phyloP scores from a whole-genome alignment of 2,113 vertebrate genomes.

The Aspidoscelis tigris region DNA sequence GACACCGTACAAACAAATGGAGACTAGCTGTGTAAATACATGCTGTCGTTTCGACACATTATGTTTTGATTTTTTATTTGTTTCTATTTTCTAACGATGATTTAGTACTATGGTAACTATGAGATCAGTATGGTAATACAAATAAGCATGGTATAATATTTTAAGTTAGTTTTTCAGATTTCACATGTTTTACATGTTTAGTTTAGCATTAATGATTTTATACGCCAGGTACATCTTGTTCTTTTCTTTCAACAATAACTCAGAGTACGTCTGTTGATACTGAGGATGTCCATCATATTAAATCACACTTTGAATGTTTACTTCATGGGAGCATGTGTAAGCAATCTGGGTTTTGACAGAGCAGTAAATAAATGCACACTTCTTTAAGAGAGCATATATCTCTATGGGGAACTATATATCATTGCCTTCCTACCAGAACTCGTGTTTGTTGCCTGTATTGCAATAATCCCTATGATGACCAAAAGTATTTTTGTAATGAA shows the following conservation, averaged over 20 bases:
- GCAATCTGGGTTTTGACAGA: constrained; percentile 27
- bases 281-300: constrained; percentile 23
- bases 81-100: constrained; percentile 3
- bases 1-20: constrained; percentile 1
- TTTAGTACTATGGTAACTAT: constrained; percentile 36
- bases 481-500: not conserved
- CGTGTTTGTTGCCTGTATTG: constrained; percentile 26
- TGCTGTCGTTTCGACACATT: constrained; percentile 21
- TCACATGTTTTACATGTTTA: constrained; percentile 4
- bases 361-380: not conserved
- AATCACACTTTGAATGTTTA: constrained; percentile 31
- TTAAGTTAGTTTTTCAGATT: constrained; percentile 1
- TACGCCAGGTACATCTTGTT: constrained; percentile 53
- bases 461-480: not conserved
- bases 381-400: constrained; percentile 40
- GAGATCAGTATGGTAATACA: constrained; percentile 39
- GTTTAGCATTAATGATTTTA: constrained; percentile 25
- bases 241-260: constrained; percentile 30
- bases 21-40: constrained; percentile 17
- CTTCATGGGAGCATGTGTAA: constrained; percentile 13
- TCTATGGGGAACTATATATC: constrained; percentile 7
- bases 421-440: constrained; percentile 3
- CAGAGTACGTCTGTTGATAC: constrained; percentile 40
- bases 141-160: constrained; percentile 30
- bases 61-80: constrained; percentile 13